phyloP scores from a whole-genome alignment of 2,888 invertebrate species.

The Sinelater perroti region DNA sequence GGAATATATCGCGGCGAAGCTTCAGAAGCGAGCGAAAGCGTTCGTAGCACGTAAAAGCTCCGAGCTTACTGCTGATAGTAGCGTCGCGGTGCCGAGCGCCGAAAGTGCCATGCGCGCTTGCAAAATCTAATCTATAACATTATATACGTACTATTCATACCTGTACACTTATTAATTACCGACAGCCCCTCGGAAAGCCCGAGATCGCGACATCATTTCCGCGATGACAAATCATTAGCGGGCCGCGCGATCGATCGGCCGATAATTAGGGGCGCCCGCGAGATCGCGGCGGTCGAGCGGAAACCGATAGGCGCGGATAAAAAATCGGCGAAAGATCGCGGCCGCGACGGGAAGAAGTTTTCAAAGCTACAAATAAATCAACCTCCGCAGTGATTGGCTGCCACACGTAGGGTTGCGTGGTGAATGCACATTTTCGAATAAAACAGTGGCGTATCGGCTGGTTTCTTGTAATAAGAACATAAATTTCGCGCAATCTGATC shows the following conservation, averaged over 20 bases:
- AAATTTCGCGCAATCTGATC: conserved; percentile 36
- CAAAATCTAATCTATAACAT: conserved; percentile 61
- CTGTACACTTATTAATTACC: conserved; percentile 26
- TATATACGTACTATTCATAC: conserved; percentile 47
- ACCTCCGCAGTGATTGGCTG: conserved; percentile 44
- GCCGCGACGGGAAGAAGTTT: conserved; percentile 40
- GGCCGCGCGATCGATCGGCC: too few species aligned
- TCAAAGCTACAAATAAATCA: conserved; percentile 49
- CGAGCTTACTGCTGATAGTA: conserved; percentile 54
- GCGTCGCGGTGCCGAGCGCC: conserved; percentile 46
- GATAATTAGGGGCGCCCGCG: too few species aligned
- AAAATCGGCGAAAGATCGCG: conserved; percentile 33
- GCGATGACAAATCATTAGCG: too few species aligned
- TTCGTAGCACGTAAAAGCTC: conserved; percentile 50
- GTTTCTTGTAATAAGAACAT: conserved; percentile 39
- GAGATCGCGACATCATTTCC: too few species aligned
- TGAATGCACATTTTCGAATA: conserved; percentile 46
- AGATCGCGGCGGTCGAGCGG: not conserved
- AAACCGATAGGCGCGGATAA: conserved; percentile 13
- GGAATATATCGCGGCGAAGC: conserved; percentile 32
- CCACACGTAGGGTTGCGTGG: conserved; percentile 47
- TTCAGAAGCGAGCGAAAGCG: conserved; percentile 39
- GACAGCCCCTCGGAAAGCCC: too few species aligned
- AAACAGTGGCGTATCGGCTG: conserved; percentile 40
- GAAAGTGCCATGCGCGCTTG: conserved; percentile 58